Base-by-base conservation (phyloP, 2,113 vertebrate species). In the Bubo scandiacus region DNA sequence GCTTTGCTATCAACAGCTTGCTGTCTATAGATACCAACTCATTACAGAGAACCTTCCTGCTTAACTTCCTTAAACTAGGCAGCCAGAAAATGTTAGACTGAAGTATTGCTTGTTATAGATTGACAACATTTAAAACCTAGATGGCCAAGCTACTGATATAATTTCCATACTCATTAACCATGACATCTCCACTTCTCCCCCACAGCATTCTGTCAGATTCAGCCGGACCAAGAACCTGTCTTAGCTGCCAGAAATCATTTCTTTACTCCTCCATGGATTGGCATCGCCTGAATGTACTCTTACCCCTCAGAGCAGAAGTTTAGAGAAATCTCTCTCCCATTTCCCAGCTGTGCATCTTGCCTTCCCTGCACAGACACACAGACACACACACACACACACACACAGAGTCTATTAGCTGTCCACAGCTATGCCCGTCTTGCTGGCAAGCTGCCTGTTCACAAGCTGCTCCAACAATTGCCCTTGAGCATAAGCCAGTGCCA, bases 271-370 rank as follows among this genome's bases (percentile, higher is more conserved):
- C 85, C 90, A 67, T 4, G 70, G 86, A 87, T 42, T 93, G 95
- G 94, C 93, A 85, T 87, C 1, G 66, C 92, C 87, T 94, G 86
- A 92, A 77, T 47, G 40, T 86, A 17, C 87, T 87, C 73, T 88
- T 73, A 68, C 61, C 89, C 93, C 77, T 93, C 82, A 45, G 93
- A 96, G 92, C 84, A 97, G 38, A 68, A 95, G 80, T 96, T 96
- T 87, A 79, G 34, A 88, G 95, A 88, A 93, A 91, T 84, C 96
- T 83, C 92, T 38, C 57, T 84, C 52, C 34, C 63, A 13, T 97
- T 96, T 92, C 95, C 95, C 93, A 97, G 93, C 94, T 90, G 97
- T 88, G 97, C 89, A 94, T 81, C 58, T 79, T 82, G 97, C 96
- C 94, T 88, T 43, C 86, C 88, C 88, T 25, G 70, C 27, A 1